Conservation (phyloP, 2,113 vertebrate species). For the Dermatemys mawii region DNA sequence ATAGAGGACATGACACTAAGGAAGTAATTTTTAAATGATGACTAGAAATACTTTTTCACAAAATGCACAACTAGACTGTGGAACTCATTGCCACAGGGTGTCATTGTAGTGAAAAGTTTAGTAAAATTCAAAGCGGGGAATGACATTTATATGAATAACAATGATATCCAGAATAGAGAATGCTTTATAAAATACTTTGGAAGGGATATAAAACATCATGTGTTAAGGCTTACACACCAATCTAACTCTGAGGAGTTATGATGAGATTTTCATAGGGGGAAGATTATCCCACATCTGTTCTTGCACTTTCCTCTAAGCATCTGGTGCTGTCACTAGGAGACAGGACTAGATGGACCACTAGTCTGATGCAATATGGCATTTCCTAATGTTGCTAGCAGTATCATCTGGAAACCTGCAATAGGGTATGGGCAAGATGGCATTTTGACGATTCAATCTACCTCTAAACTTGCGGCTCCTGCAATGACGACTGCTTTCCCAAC, state of each 20-base stretch:
- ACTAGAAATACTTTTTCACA: not conserved
- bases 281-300: not conserved
- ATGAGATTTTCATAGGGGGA: not conserved
- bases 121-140: not conserved
- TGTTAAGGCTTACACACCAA: not conserved
- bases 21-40: not conserved
- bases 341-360: not conserved
- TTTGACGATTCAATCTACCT: not conserved
- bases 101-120: not conserved
- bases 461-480: not conserved
- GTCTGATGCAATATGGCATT: not conserved
- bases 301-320: not conserved
- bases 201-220: not conserved
- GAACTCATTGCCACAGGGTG: not conserved
- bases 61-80: not conserved
- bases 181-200: not conserved
- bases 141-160: not conserved
- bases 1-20: too few species aligned
- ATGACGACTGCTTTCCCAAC: not conserved
- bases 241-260: not conserved
- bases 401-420: conserved; percentile 15
- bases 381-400: not conserved
- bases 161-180: not conserved
- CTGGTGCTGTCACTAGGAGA: not conserved
- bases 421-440: not conserved